A percentile compares a stretch with the other conserved stretches of the same genome.
These are phyloP conservation scores for Ceratosolen solmsi DNA, from an alignment of 1,140 invertebrate species.

Conservation along the genomic window DNA sequence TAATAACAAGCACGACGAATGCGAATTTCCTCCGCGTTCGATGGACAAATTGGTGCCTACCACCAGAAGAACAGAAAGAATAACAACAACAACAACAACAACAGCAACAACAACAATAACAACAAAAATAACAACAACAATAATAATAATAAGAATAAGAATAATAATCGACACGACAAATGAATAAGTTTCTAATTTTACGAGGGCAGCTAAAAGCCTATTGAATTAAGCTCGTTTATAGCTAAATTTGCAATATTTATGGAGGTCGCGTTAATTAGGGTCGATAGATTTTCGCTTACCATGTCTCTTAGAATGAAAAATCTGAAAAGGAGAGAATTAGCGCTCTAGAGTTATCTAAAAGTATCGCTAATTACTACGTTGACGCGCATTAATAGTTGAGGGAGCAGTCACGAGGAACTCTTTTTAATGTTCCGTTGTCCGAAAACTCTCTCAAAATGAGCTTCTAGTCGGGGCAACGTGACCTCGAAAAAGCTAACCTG, in stretches of 20 bases:
- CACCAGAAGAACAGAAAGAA: not conserved
- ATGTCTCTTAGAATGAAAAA: not conserved
- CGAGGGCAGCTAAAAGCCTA: not conserved
- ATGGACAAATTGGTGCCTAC: not conserved
- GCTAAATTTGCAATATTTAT: not conserved
- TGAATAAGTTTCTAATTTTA: not conserved
- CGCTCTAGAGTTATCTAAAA: not conserved
- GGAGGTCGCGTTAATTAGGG: not conserved
- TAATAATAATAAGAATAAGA: too few relatives aligned
- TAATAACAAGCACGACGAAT: conserved; percentile 13
- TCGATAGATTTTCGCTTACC: not conserved
- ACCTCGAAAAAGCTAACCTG: not conserved
- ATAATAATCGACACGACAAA: too few relatives aligned
- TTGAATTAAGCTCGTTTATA: not conserved
- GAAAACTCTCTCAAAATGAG: not conserved
- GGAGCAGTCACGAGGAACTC: not conserved
- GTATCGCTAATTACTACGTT: not conserved
- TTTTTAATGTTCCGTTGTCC: not conserved
- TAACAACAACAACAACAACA: too few relatives aligned
- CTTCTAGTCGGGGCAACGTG: not conserved
- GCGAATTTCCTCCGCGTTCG: not conserved
- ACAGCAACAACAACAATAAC: too few relatives aligned
- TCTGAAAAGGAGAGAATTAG: not conserved
- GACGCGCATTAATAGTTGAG: not conserved
- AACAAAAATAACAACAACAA: not conserved